Evolutionary conservation across 37 sponge, comb jelly and placozoan species (phyloP), one percentile per base, ranked within the genome.

Genomic region (Beroe forskalii): DNA sequence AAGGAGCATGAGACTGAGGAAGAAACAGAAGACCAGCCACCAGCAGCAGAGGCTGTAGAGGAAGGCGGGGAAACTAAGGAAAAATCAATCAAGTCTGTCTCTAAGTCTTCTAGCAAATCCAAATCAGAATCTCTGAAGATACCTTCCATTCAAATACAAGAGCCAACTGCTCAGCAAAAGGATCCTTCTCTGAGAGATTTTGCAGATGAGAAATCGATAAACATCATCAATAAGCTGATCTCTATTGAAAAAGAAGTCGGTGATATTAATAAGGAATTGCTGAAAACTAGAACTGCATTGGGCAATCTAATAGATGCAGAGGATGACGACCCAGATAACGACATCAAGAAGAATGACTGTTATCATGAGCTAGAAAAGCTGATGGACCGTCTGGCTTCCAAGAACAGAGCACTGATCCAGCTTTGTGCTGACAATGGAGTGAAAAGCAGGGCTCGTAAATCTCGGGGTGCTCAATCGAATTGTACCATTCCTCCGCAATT

Each of bases 361-460:
- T 80, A 44, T 25, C 40, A 80, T 22, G 35, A 42, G 20, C 55
- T 80, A 27, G 40, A 80, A 8, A 44, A 44, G 20, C 55, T 80
- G 30, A 23, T 80, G 8, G 86, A 80, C 31, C 37, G 86, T n/a
- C 86, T 80, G 25, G 3, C 86, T 43, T 24, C 37, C 8, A 41
- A 44, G 20, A 80, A 80, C 86, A 80, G 35, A 30, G 35, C 40
- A 22, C 48, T 80, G 30, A 23, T 37, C 55, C 55, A 41, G 44
- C 86, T 80, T 23, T 80, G 86, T 27, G 44, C 86, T 43, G 86
- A 80, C 8, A 80, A 80, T n/a, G 86, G 86, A 6, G 55, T 80
- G 3, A 80, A 80, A 48, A 80, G 86, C 40, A 41, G 86, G 28
- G 38, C 86, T 23, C 40, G 86, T 2, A 80, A 44, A 37, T 44